Evolutionary conservation across 2,888 invertebrate species (phyloP).

Genomic region (Epistrophella euchroma): DNA sequence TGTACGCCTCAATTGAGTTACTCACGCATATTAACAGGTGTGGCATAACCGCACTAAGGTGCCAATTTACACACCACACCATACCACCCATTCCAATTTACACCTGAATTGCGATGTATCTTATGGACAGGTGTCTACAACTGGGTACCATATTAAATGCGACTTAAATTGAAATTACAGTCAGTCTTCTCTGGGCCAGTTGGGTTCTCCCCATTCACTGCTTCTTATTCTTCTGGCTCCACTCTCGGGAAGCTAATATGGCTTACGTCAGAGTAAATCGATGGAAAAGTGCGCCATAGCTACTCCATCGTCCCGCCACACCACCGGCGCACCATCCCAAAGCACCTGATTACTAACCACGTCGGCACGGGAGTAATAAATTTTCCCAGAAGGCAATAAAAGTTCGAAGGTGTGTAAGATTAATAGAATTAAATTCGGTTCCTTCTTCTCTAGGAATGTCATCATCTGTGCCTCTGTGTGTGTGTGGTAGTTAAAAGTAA

Average conservation of each 20-base stretch:
- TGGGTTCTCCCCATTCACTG: background rate
- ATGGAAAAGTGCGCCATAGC: slow-evolving; percentile 43
- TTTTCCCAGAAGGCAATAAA: slow-evolving; percentile 68
- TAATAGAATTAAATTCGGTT: slow-evolving; percentile 73
- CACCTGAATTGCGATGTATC: slow-evolving; percentile 40
- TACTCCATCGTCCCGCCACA: background rate
- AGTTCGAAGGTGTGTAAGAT: slow-evolving; percentile 75
- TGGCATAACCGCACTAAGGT: slow-evolving; percentile 30
- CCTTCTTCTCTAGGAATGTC: slow-evolving; percentile 55
- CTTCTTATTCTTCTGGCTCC: background rate
- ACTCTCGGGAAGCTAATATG: background rate
- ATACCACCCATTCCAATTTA: slow-evolving; percentile 39
- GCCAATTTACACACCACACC: slow-evolving; percentile 34
- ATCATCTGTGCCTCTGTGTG: slow-evolving; percentile 38
- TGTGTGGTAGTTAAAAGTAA: slow-evolving; percentile 11
- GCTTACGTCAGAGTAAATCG: slow-evolving; percentile 49
- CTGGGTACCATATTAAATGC: slow-evolving; percentile 14
- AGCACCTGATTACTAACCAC: slow-evolving; percentile 62
- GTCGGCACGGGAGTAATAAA: slow-evolving; percentile 63
- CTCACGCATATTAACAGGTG: slow-evolving; percentile 68
- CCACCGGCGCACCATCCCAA: background rate
- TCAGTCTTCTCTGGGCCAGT: slow-evolving; percentile 5
- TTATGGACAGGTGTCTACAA: slow-evolving; percentile 30
- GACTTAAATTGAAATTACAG: slow-evolving; percentile 59
- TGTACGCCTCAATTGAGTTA: slow-evolving; percentile 46